Evolutionary conservation across 2,888 invertebrate species (phyloP), one percentile per base, ranked within the genome.

Genomic region (Subacronicta megacephala): DNA sequence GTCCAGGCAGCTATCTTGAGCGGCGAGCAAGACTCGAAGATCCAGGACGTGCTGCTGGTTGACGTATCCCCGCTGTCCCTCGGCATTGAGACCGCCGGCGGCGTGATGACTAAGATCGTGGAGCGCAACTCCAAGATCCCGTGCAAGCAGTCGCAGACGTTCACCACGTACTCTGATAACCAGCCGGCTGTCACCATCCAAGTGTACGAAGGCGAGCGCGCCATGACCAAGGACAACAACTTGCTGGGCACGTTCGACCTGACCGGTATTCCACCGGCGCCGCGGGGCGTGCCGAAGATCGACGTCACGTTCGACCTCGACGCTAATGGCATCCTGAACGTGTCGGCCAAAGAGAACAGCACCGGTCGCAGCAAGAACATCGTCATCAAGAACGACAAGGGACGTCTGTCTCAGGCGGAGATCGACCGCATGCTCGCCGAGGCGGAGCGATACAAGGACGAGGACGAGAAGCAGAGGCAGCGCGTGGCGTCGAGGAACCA

Each of bases 181-280:
- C 97, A 98, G 86, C 95, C 96, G 0, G 96, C 95, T 0, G 97
- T 97, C 41, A 95, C 95, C 18, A 95, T 97, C 60, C 96, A 96
- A 84, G 96, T 96, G 13, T 96, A 95, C 82, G 96, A 97, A 84
- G 97, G 97, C 26, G 97, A 97, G 88, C 93, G 97, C 33, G 96
- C 96, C 15, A 96, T 97, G 96, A 97, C 97, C n/a, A 96, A 96
- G 83, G 97, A 97, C 88, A 97, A 97, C 91, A 96, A 97, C 82
- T 83, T 95, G 6, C 86, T 96, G 49, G 96, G 96, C 36, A 95
- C 94, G 7, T 96, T 96, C 82, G 96, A 96, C 73, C 82, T 96
- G 66, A 95, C 95, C 9, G 96, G 96, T 38, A 96, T 97, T 18
- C 96, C 96, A n/a, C 96, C 96, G 0, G 96, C 96, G 17, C 96